These are phyloP conservation scores for Lemur catta DNA, from an alignment of 2,797 vertebrate genomes.

Conservation along the genomic window DNA sequence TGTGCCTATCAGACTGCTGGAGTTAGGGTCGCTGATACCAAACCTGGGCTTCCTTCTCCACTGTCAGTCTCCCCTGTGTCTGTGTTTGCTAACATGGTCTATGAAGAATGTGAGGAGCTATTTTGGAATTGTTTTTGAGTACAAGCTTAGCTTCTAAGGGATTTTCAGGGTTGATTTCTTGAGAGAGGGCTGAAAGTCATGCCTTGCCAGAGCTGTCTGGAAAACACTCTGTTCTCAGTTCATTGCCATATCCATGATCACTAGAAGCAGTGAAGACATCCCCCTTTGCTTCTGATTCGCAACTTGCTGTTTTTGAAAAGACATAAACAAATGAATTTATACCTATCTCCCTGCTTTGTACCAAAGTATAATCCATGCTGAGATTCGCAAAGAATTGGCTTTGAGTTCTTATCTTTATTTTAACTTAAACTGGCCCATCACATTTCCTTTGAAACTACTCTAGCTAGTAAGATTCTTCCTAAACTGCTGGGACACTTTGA, in stretches of 20 bases:
- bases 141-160: background rate
- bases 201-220: background rate
- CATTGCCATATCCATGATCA: background rate
- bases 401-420: slow-evolving; percentile 26
- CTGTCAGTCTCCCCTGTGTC: background rate
- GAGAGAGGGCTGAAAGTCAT: background rate
- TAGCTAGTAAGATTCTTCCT: background rate
- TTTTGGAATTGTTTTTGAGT: background rate
- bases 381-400: background rate
- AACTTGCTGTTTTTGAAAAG: slow-evolving; percentile 6
- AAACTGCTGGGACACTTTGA: background rate
- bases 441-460: slow-evolving; percentile 24
- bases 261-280: background rate
- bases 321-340: background rate
- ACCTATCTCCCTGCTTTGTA: background rate
- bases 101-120: background rate
- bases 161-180: background rate
- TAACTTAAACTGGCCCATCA: background rate
- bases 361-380: background rate
- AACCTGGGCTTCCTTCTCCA: background rate
- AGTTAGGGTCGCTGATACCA: background rate
- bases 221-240: background rate
- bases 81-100: background rate
- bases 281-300: background rate
- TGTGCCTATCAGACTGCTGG: background rate